Evolutionary conservation across 2,888 invertebrate species (phyloP), one percentile per base, ranked within the genome.

Genomic region (Abrostola tripartita): DNA sequence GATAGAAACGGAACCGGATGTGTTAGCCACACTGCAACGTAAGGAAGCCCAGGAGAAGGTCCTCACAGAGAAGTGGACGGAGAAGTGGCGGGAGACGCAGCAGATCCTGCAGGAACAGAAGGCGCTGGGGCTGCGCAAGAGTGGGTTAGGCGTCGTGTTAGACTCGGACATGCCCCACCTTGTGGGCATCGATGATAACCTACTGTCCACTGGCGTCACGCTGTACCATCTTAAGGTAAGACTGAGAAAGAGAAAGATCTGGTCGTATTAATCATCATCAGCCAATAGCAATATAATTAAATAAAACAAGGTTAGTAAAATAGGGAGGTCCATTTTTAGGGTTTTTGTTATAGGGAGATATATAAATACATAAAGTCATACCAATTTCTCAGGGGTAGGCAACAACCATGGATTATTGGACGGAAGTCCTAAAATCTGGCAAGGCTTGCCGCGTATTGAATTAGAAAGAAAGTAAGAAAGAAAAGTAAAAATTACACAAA

Each of bases 121-220:
- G 85, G 97, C 98, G 5, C 92, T 98, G 37, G 98, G 98, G 0
- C 92, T 98, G 62, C 94, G 98, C 49, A 98, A 98, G 91, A 97
- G 98, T 50, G 98, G 98, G 0, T 96, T 97, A 0, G 98, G 98
- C 0, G 98, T 98, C 0, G 98, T 98, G 1, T 92, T 98, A 54
- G 98, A 98, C 89, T 98, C 98, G 0, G 98, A 98, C 85, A 97
- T 97, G 95, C 98, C 98, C 0, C 98, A 99, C 92, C 95, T 99
- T 6, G 97, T 98, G 56, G 98, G 98, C 40, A 98, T 98, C 74
- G 98, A 98, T 83, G 98, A 98, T 84, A 98, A 98, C 89, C 92
- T 98, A 52, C 95, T 98, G 52, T 98, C 97, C 65, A 98, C 98
- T 0, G 98, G 98, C 0, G 98, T 99, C 37, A 98, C 98, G 0